A percentile compares a stretch with the other conserved stretches of the same genome.
Evolutionary conservation across 2,888 invertebrate species (phyloP).

Genomic region (Prenolepis imparis): DNA sequence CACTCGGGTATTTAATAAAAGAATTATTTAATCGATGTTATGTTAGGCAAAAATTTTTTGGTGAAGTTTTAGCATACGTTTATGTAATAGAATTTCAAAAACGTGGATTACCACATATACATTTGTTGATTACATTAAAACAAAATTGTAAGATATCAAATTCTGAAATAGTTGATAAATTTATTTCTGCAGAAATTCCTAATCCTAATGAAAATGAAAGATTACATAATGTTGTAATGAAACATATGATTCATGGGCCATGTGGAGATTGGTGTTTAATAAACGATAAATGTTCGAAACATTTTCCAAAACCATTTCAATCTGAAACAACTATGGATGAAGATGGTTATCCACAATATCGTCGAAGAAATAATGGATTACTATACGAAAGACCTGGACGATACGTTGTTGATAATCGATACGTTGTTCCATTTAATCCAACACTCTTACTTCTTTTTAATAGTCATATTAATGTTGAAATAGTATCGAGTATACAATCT

Average conservation of each 20-base stretch:
- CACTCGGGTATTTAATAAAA: conserved; percentile 59
- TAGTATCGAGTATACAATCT: conserved; percentile 60
- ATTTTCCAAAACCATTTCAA: conserved; percentile 76
- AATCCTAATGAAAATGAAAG: conserved; percentile 67
- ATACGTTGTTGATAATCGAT: no score
- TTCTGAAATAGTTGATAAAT: conserved; percentile 65
- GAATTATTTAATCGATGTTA: conserved; percentile 53
- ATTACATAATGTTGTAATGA: conserved; percentile 76
- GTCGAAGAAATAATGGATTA: no score
- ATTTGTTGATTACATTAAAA: conserved; percentile 41
- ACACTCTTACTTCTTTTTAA: conserved; percentile 67
- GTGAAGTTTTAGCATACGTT: conserved; percentile 59
- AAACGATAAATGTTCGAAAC: conserved; percentile 60
- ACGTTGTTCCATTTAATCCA: conserved; percentile 77
- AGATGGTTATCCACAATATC: conserved; percentile 75
- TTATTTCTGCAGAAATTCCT: conserved; percentile 80
- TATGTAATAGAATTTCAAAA: conserved; percentile 69
- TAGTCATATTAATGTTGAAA: conserved; percentile 79
- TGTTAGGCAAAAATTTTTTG: no score
- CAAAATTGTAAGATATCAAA: conserved; percentile 66
- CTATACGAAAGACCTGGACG: no score
- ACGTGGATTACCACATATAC: conserved; percentile 67
- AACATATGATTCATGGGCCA: conserved; percentile 81
- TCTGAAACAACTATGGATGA: conserved; percentile 38
- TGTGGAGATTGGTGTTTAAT: conserved; percentile 64